Conservation (phyloP, 2,888 invertebrate genomes). For the Eupsilia transversa region DNA sequence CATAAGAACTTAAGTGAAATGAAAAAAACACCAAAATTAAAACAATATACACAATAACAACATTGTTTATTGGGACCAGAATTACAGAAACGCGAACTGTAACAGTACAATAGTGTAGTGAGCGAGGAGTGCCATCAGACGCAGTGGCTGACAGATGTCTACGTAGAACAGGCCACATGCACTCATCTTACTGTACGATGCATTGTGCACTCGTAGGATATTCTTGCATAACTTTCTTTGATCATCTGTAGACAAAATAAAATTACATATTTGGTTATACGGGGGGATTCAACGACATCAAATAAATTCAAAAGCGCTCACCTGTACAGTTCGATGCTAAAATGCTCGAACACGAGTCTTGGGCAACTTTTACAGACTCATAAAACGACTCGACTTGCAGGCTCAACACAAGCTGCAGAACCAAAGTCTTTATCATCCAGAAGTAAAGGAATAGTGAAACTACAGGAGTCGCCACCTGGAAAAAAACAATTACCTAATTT, state of each 20-base stretch:
- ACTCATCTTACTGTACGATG: slow-evolving; percentile 24
- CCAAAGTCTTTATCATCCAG: slow-evolving; percentile 21
- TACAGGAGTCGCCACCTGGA: slow-evolving; percentile 6
- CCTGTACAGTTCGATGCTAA: slow-evolving; percentile 25
- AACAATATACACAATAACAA: neutral
- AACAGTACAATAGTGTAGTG: slow-evolving; percentile 21
- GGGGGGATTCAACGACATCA: neutral
- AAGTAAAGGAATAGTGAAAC: slow-evolving; percentile 16
- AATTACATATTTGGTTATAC: no score
- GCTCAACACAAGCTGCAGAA: slow-evolving; percentile 14
- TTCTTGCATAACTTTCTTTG: slow-evolving; percentile 26
- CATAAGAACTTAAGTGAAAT: neutral
- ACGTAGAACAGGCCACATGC: slow-evolving; percentile 24
- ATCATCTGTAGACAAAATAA: neutral
- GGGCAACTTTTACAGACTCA: slow-evolving; percentile 14
- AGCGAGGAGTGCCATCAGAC: slow-evolving; percentile 18
- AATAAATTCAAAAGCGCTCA: neutral
- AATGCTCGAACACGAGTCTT: slow-evolving; percentile 15
- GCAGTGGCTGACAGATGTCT: slow-evolving; percentile 24
- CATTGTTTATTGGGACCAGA: neutral
- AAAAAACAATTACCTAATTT: neutral
- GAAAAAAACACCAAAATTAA: neutral
- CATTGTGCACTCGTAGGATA: slow-evolving; percentile 12
- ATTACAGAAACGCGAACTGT: slow-evolving; percentile 20
- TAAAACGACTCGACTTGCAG: slow-evolving; percentile 21